A percentile compares a stretch with the other conserved stretches of the same genome.
These are phyloP conservation scores for Lucinisca nassula DNA, from an alignment of 2,888 invertebrate genomes.

Conservation along the genomic window DNA sequence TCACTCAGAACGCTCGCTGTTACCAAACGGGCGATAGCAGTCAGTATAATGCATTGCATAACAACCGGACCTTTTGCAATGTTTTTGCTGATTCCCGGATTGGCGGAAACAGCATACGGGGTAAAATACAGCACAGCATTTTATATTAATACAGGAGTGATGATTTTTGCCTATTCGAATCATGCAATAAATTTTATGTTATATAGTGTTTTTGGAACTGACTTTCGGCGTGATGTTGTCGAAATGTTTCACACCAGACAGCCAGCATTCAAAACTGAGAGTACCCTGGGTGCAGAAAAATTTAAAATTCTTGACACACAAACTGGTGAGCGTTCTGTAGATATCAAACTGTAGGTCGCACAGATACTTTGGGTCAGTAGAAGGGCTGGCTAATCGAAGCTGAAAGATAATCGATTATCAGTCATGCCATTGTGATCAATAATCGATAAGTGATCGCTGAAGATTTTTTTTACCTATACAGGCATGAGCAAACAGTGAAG, in stretches of 20 bases:
- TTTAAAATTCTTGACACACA: no score
- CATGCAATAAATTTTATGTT: background rate
- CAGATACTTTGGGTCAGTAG: no score
- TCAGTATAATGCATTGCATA: background rate
- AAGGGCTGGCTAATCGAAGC: no score
- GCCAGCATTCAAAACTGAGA: no score
- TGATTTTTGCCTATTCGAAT: background rate
- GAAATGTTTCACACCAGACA: background rate
- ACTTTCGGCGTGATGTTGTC: background rate
- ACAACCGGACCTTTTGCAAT: background rate
- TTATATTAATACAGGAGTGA: background rate
- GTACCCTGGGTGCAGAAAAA: no score
- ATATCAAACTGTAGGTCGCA: no score
- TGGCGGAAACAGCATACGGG: background rate
- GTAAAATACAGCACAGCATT: background rate
- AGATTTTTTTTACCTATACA: no score
- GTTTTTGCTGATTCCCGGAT: background rate
- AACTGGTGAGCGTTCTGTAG: no score
- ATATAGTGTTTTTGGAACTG: background rate
- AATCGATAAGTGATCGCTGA: no score
- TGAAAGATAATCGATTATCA: no score
- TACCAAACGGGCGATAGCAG: background rate
- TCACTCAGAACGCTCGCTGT: background rate
- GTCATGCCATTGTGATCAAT: no score
- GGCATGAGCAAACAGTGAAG: no score